Evolutionary conservation across 2,113 vertebrate species (phyloP).

Genomic region (Alectura lathami): DNA sequence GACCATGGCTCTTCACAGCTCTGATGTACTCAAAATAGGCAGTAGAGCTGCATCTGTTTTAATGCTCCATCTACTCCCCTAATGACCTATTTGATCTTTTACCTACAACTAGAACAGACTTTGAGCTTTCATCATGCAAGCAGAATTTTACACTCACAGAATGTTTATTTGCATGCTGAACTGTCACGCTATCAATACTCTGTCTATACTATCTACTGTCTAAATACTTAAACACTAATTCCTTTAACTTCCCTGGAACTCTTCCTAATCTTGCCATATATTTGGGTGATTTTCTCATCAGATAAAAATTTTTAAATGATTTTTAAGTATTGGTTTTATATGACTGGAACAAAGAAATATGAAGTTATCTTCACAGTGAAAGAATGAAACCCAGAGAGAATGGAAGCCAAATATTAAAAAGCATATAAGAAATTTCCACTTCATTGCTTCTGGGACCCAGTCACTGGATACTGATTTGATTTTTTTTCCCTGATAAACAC

Average conservation of each 20-base stretch:
- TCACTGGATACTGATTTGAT: background rate
- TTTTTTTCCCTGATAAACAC: background rate
- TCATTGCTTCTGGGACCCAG: background rate
- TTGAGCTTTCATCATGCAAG: background rate
- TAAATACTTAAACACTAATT: too few relatives aligned
- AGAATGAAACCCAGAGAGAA: background rate
- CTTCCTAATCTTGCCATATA: background rate
- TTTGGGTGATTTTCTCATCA: background rate
- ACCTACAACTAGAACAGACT: background rate
- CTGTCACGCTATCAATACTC: too few relatives aligned
- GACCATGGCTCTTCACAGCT: background rate
- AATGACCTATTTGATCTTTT: background rate
- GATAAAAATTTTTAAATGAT: background rate
- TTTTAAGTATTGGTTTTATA: background rate
- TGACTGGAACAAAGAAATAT: background rate
- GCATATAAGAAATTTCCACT: background rate
- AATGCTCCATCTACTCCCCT: background rate
- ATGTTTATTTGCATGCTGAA: background rate
- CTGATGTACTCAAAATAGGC: background rate
- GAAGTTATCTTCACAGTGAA: background rate
- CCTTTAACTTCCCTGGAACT: background rate
- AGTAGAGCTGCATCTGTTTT: background rate
- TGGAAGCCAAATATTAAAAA: background rate
- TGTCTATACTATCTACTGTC: too few relatives aligned
- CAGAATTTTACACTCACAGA: background rate